Conservation (phyloP, 2,113 vertebrate genomes). For the Brachirus orientalis region DNA sequence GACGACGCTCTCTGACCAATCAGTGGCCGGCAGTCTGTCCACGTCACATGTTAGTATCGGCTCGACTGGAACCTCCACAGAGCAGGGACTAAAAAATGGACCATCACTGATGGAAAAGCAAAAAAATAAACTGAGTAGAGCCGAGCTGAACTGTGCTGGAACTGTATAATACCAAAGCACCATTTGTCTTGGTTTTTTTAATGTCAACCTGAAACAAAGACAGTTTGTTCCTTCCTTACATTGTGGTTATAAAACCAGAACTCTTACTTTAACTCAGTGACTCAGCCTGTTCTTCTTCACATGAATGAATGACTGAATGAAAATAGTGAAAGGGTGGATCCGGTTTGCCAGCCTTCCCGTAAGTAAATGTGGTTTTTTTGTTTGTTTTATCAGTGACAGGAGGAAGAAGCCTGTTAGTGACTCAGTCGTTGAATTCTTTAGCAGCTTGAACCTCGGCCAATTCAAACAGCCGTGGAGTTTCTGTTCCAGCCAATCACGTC, state of each 20-base stretch:
- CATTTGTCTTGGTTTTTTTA: not conserved
- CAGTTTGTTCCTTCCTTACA: constrained; percentile 12
- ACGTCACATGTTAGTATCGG: too few relatives aligned
- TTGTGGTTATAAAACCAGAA: constrained; percentile 18
- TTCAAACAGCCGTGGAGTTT: constrained; percentile 28
- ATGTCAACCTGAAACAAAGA: not conserved
- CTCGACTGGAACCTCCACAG: too few relatives aligned
- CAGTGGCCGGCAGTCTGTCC: too few relatives aligned
- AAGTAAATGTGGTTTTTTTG: constrained; percentile 20
- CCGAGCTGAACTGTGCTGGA: too few relatives aligned
- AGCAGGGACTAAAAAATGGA: too few relatives aligned
- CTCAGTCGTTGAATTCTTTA: constrained; percentile 35
- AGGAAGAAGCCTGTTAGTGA: constrained; percentile 54
- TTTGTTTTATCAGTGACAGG: constrained; percentile 1
- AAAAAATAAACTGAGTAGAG: too few relatives aligned
- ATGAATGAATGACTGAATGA: not conserved
- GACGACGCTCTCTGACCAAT: too few relatives aligned
- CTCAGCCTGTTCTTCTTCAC: constrained; percentile 4
- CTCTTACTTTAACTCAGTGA: constrained; percentile 1
- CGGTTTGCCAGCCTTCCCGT: constrained; percentile 44
- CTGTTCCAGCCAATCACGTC: constrained; percentile 45
- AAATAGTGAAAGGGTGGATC: constrained; percentile 6
- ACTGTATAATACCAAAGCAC: too few relatives aligned
- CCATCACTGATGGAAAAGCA: too few relatives aligned
- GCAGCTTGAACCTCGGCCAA: constrained; percentile 56